phyloP scores from a whole-genome alignment of 2,888 invertebrate species.

The Harpalus rufipes region DNA sequence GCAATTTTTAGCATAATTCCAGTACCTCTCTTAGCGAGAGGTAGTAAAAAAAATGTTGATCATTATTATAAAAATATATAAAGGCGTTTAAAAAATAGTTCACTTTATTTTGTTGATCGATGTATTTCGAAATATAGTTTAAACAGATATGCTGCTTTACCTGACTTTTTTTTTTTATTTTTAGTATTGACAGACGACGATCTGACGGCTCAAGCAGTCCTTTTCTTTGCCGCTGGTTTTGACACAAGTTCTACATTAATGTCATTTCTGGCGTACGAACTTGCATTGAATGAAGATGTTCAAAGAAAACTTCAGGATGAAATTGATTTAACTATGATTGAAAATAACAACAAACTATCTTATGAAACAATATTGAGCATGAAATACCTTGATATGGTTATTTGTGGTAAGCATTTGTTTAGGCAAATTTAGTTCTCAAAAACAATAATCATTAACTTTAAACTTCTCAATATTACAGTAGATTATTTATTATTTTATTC shows the following conservation, averaged over 20 bases:
- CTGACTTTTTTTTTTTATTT: background rate
- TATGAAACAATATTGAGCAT: conserved; percentile 76
- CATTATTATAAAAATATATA: too few relatives aligned
- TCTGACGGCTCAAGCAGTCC: conserved; percentile 74
- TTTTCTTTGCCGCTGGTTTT: conserved; percentile 75
- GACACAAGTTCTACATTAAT: conserved; percentile 74
- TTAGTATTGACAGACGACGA: conserved; percentile 73
- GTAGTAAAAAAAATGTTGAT: too few relatives aligned
- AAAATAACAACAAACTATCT: conserved; percentile 72
- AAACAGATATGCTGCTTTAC: too few relatives aligned
- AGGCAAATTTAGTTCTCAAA: too few relatives aligned
- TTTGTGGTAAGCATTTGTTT: conserved; percentile 70
- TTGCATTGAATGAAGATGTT: conserved; percentile 74
- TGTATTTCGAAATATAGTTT: too few relatives aligned
- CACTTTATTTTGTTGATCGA: too few relatives aligned
- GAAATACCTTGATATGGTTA: conserved; percentile 78
- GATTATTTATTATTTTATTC: too few relatives aligned
- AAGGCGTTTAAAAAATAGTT: too few relatives aligned
- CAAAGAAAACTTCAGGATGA: conserved; percentile 73
- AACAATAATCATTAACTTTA: too few relatives aligned
- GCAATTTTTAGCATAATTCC: too few relatives aligned
- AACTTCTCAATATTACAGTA: too few relatives aligned
- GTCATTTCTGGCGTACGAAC: conserved; percentile 73
- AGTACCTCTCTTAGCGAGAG: too few relatives aligned
- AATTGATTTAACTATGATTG: conserved; percentile 70